These are phyloP conservation scores for Scopus umbretta DNA, from an alignment of 2,113 vertebrate species.

Conservation along the genomic window DNA sequence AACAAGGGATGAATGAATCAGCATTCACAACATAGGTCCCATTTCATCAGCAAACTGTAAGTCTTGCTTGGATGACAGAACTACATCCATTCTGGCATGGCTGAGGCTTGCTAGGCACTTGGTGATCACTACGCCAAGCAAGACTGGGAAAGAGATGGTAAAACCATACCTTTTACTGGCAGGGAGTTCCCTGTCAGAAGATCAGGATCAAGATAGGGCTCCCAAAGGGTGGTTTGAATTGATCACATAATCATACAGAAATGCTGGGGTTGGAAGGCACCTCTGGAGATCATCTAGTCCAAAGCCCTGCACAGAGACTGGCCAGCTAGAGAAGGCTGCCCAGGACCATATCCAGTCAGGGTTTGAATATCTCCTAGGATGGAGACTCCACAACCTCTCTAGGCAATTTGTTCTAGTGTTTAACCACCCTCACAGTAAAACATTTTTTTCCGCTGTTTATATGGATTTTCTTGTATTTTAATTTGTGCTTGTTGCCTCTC, in stretches of 20 bases:
- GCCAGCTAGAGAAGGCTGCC: background rate
- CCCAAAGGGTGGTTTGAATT: background rate
- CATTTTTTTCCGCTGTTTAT: background rate
- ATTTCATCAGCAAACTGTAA: background rate
- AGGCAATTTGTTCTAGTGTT: background rate
- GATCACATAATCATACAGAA: background rate
- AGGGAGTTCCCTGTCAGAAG: background rate
- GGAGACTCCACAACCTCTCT: background rate
- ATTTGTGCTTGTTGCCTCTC: background rate
- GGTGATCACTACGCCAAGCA: background rate
- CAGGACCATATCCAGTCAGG: background rate
- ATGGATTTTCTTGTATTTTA: background rate
- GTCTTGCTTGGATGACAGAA: background rate
- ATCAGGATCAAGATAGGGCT: fast-evolving
- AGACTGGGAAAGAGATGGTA: background rate
- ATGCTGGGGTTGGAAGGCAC: background rate
- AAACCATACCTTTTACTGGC: background rate
- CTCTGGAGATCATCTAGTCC: background rate
- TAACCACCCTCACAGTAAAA: background rate
- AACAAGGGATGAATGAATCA: background rate
- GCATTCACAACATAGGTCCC: background rate
- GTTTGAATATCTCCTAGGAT: background rate
- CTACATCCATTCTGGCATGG: background rate
- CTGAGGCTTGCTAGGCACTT: background rate
- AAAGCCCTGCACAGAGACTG: background rate